Conservation (phyloP, 2,888 invertebrate genomes). For the Papilio protenor region DNA sequence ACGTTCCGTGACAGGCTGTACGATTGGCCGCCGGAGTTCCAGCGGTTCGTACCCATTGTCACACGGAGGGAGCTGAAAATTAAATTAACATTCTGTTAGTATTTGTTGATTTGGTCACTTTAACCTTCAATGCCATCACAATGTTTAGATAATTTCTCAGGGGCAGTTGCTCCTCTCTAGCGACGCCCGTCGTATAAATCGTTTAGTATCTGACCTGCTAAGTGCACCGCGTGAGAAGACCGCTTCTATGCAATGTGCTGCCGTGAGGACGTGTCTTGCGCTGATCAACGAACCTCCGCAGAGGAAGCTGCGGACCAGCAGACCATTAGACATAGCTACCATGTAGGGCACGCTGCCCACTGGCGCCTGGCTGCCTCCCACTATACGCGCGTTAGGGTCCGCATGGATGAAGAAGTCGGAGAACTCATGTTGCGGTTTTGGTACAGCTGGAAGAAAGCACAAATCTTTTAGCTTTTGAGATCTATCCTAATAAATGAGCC, state of each 20-base stretch:
- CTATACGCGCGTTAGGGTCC: slow-evolving; percentile 54
- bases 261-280: slow-evolving; percentile 60
- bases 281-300: slow-evolving; percentile 66
- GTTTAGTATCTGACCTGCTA: slow-evolving; percentile 42
- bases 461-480: not conserved
- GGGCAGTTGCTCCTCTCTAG: no score
- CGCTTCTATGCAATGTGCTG: slow-evolving; percentile 66
- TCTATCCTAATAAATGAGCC: no score
- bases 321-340: slow-evolving; percentile 61
- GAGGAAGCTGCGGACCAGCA: slow-evolving; percentile 55
- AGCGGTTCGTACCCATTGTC: slow-evolving; percentile 64
- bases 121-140: no score
- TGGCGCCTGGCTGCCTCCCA: slow-evolving; percentile 49
- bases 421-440: slow-evolving; percentile 55
- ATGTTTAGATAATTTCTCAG: no score
- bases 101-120: not conserved
- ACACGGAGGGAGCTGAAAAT: slow-evolving; percentile 58
- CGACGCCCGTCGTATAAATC: no score
- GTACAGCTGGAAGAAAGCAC: slow-evolving; percentile 58
- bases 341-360: slow-evolving; percentile 55
- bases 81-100: not conserved
- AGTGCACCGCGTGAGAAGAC: slow-evolving; percentile 45
- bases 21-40: slow-evolving; percentile 62
- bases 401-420: slow-evolving; percentile 63
- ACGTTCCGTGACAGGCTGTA: slow-evolving; percentile 59